Conservation (phyloP, 2,888 invertebrate species). For the Eristalinus sepulchralis region DNA sequence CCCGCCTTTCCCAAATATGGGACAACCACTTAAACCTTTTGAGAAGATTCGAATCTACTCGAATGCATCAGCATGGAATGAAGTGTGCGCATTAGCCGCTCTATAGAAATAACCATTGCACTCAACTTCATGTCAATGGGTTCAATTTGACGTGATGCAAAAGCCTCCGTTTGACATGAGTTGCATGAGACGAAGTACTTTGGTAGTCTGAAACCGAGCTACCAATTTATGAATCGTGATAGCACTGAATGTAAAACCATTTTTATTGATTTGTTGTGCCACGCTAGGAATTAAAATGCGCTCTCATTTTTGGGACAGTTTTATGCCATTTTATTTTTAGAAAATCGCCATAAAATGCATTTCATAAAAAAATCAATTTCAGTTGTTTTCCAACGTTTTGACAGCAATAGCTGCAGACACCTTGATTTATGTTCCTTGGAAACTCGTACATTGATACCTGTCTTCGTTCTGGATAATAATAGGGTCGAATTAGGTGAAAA, state of each 20-base stretch:
- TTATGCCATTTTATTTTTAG: not conserved
- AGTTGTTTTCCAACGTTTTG: conserved; percentile 42
- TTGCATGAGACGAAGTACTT: conserved; percentile 27
- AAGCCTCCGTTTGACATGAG: conserved; percentile 32
- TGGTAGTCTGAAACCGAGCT: conserved; percentile 18
- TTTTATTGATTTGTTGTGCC: conserved; percentile 23
- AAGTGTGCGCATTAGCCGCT: conserved; percentile 4
- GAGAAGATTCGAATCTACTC: conserved; percentile 57
- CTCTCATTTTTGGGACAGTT: not conserved
- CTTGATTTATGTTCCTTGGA: not conserved
- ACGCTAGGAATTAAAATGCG: not conserved
- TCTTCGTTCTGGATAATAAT: not conserved
- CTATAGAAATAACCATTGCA: conserved; percentile 28
- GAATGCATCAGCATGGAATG: conserved; percentile 33
- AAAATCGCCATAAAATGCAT: conserved; percentile 11
- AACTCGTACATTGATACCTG: not conserved
- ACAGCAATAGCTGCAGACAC: not conserved
- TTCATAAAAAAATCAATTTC: conserved; percentile 24
- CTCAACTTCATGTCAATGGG: conserved; percentile 50
- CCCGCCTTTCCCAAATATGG: conserved; percentile 57
- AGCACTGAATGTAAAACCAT: not conserved
- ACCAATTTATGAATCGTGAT: not conserved
- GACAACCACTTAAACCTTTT: conserved; percentile 59
- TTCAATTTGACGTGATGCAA: conserved; percentile 29
- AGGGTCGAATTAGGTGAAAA: not conserved